phyloP scores from a whole-genome alignment of 2,113 vertebrate genomes.

The Chloebia gouldiae region DNA sequence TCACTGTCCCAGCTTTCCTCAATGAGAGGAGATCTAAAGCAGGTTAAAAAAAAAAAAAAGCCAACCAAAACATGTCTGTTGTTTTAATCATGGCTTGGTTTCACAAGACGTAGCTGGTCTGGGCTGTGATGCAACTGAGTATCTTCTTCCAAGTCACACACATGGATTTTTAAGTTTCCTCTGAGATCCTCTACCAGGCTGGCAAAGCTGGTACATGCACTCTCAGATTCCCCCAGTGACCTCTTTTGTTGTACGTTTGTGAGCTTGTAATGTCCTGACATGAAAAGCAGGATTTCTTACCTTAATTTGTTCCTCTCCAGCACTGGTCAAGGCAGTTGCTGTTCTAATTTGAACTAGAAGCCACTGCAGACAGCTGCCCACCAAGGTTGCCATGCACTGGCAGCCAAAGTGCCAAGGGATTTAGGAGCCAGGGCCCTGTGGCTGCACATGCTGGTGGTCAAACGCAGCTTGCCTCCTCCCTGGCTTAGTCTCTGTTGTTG shows the following conservation, averaged over 20 bases:
- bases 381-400: background rate
- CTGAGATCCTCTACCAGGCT: background rate
- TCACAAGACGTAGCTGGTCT: constrained; percentile 40
- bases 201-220: background rate
- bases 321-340: background rate
- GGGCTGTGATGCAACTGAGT: background rate
- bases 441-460: fast-evolving
- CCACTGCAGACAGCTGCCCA: background rate
- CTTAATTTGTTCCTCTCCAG: background rate
- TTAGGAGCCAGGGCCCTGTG: fast-evolving
- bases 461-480: fast-evolving
- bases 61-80: constrained; percentile 25
- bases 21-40: constrained; percentile 22
- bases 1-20: constrained; percentile 28
- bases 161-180: background rate
- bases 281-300: background rate
- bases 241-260: fast-evolving
- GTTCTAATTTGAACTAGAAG: background rate
- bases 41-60: background rate
- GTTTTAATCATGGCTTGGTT: background rate
- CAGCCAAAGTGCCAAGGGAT: background rate
- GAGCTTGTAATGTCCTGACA: fast-evolving
- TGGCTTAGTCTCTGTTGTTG: background rate
- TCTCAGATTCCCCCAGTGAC: background rate
- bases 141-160: constrained; percentile 35